Evolutionary conservation across 2,888 invertebrate species (phyloP), one percentile per base, ranked within the genome.

Genomic region (Lagria hirta): DNA sequence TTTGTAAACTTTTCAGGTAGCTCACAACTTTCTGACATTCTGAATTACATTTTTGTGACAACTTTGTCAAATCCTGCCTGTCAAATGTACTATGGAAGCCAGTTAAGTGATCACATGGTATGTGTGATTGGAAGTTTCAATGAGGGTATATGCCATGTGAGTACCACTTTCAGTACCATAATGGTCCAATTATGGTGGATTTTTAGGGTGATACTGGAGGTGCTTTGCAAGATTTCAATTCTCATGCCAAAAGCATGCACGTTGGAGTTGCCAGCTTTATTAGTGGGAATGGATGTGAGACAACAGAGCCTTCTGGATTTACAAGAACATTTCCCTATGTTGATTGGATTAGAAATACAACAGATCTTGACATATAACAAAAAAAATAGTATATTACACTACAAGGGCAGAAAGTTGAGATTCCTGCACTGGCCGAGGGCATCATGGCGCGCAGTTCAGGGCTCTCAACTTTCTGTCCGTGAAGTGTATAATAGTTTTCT

Each of bases 221-320:
- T 23, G 8, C 23, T 14, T n/a, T 34, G 7, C 3, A 14, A 14
- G 14, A 23, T 8, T 15, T 23, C n/a, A 12, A 15, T 2, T 6
- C 7, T 4, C 6, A 16, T n/a, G 2, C 6, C 5, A 1, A 3
- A 12, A 8, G 8, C 6, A 15, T 2, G 14, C 12, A 23, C 16
- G 15, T 23, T n/a, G 23, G 34, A 8, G 7, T 23, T 14, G 23
- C 34, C 7, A 34, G 23, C 24, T 23, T 34, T 10, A 3, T 34
- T 2, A 34, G 34, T 11, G 14, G 14, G 6, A 23, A 23, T 14
- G 34, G 34, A 3, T 34, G 34, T 14, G 34, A 34, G 21, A 34
- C 23, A n/a, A 22, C 34, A 4, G 34, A 34, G 14, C 34, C 34
- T 34, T 34, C 34, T 8, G 34, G 34, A 34, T 34, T 12, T 15